Evolutionary conservation across 2,113 vertebrate genomes (phyloP), one percentile per base, ranked within the genome.

Genomic region (Noturus placidus): DNA sequence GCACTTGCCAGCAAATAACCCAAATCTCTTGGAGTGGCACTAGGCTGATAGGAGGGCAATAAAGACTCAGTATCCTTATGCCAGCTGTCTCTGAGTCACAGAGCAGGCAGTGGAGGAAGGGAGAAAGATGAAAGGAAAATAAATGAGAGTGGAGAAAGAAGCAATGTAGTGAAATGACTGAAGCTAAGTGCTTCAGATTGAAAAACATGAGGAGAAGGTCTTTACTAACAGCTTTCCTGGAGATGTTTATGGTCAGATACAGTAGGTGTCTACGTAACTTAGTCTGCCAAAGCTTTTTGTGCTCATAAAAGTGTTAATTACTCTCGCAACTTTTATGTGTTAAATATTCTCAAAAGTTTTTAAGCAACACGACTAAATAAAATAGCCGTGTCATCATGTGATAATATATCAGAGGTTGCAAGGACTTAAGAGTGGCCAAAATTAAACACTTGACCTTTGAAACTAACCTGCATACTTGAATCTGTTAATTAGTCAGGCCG

Each of bases 1-100:
- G 91, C 89, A 90, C 33, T 7, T 14, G 84, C 77, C 89, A 90
- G 87, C 91, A 91, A 89, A 93, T 87, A 88, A 85, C 77, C 63
- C 20, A 54, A 87, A 88, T 79, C 86, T 92, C 90, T 42, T 83
- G 90, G 87, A 89, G 67, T 78, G 88, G 88, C 87, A 86, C 76
- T 78, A 88, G 86, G 91, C 89, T 92, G 91, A 95, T 94, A 91
- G 88, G 79, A 89, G 91, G 89, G 87, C 88, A 93, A 92, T 92
- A 92, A 93, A 93, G 89, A 90, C 86, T 89, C 76, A 90, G 76
- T 72, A 57, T 88, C 89, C 84, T 87, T 70, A 79, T 91, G 91
- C 93, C 91, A 93, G 89, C 87, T 91, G 86, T 89, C 86, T 92
- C 88, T 89, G 89, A 93, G 91, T 92, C 90, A 91, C 87, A 81